Conservation (phyloP, 1,140 invertebrate genomes). For the Octopus bimaculoides region DNA sequence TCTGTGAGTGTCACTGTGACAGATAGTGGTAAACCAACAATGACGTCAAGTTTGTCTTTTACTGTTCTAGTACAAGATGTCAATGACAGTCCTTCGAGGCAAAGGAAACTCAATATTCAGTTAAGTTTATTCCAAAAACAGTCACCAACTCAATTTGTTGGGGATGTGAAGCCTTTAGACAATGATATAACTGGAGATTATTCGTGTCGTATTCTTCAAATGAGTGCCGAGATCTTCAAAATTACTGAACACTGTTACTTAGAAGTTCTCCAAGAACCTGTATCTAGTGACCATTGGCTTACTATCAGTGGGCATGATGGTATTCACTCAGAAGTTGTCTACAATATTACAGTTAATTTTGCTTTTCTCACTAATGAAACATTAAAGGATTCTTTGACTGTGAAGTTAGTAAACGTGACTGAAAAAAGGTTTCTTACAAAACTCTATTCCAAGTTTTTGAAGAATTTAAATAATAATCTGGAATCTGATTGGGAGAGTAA, state of each 20-base stretch:
- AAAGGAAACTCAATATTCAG: slow-evolving; percentile 77
- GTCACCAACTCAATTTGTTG: slow-evolving; percentile 73
- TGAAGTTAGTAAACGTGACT: slow-evolving; percentile 72
- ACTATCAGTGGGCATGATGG: slow-evolving; percentile 86
- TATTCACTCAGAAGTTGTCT: slow-evolving; percentile 77
- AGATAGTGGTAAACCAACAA: slow-evolving; percentile 79
- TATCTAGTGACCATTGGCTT: slow-evolving; percentile 61
- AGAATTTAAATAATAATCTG: slow-evolving; percentile 45
- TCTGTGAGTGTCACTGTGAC: slow-evolving; percentile 80
- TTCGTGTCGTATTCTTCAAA: slow-evolving; percentile 65
- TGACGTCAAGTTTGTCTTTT: slow-evolving; percentile 78
- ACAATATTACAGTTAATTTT: slow-evolving; percentile 80
- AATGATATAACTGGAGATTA: slow-evolving; percentile 83
- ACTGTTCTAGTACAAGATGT: slow-evolving; percentile 79
- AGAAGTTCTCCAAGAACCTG: slow-evolving; percentile 55
- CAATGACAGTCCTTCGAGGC: slow-evolving; percentile 86
- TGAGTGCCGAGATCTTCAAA: slow-evolving; percentile 62
- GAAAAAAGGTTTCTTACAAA: slow-evolving; percentile 72
- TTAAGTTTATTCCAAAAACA: slow-evolving; percentile 66
- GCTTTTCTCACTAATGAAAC: slow-evolving; percentile 76
- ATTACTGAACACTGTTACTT: slow-evolving; percentile 79
- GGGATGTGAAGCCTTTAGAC: slow-evolving; percentile 88
- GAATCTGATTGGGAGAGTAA: background rate
- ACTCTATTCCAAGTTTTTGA: slow-evolving; percentile 72
- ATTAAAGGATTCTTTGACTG: slow-evolving; percentile 76